Percentiles rank a stretch among this genome's conserved stretches.
These are phyloP conservation scores for Formica selysi DNA, from an alignment of 1,140 invertebrate species.

Conservation along the genomic window DNA sequence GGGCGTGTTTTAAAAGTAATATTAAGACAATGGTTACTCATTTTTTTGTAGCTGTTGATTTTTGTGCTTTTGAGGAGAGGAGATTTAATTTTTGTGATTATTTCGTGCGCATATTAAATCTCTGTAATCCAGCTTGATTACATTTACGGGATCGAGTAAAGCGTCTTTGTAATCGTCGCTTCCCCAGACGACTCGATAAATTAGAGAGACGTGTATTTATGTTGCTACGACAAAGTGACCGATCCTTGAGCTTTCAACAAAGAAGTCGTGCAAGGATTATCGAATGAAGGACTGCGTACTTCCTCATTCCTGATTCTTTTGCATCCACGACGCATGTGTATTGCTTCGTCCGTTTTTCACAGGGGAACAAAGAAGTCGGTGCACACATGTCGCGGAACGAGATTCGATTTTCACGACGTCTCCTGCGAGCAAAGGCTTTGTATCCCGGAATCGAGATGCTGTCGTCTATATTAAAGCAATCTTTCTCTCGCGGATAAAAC, in stretches of 20 bases:
- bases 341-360: background rate
- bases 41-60: background rate
- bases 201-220: background rate
- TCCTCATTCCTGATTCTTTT: background rate
- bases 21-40: background rate
- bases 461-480: slow-evolving; percentile 7
- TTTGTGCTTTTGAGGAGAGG: background rate
- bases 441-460: slow-evolving; percentile 9
- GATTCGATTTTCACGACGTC: slow-evolving; percentile 26
- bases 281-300: background rate
- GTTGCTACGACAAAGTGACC: background rate
- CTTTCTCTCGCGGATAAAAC: background rate
- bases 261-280: background rate
- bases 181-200: background rate
- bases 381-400: background rate
- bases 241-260: background rate
- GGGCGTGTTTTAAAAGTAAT: background rate
- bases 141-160: background rate
- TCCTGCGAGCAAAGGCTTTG: background rate
- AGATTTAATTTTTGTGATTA: background rate
- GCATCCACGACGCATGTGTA: background rate
- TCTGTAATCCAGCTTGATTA: background rate
- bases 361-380: slow-evolving; percentile 13
- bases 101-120: background rate
- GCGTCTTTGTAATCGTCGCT: background rate